Evolutionary conservation across 2,113 vertebrate genomes (phyloP), one percentile per base, ranked within the genome.

Genomic region (Rhadina sibilatrix): DNA sequence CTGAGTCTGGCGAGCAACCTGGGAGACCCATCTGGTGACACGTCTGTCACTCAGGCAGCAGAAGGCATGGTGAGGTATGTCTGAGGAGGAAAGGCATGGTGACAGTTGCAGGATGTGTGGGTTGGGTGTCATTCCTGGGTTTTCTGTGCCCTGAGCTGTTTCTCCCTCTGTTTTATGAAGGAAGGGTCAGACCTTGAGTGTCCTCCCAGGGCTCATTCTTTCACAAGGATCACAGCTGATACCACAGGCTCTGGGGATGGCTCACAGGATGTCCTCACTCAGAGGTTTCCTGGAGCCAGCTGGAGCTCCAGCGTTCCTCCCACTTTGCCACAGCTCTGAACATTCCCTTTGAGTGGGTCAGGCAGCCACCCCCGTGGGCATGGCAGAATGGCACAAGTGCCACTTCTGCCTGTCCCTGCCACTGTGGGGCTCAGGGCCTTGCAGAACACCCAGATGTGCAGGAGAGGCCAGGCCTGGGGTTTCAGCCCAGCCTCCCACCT

Each of bases 61-160:
- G 95, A 98, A 68, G 98, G 98, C 94, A 99, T 99, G 99, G 85
- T 99, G 81, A 99, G 99, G 99, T 99, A 97, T 90, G 97, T 97
- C 70, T 90, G 66, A 92, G 80, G 28, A 74, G 47, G 52, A 59
- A 31, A 25, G 79, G 31, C 56, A 40, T 0, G 0, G 49, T 57
- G 57, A 9, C 52, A 44, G 28, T 21, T 76, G 44, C 49, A 57
- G 49, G 22, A 11, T 59, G 7, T 38, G 25, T 64, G 44, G 28
- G 53, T 63, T 81, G 76, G 30, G 19, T 71, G 11, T 72, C 5
- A 4, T 53, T 76, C 47, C 53, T 74, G 31, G 35, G 13, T 68
- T 75, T 78, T 19, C 37, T 57, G 33, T 50, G 44, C 44, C 25
- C 27, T 47, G 42, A 35, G 9, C 11, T 10, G 63, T 75, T 83